Base-by-base conservation (phyloP, 2,888 invertebrate species). In the Lagria hirta region DNA sequence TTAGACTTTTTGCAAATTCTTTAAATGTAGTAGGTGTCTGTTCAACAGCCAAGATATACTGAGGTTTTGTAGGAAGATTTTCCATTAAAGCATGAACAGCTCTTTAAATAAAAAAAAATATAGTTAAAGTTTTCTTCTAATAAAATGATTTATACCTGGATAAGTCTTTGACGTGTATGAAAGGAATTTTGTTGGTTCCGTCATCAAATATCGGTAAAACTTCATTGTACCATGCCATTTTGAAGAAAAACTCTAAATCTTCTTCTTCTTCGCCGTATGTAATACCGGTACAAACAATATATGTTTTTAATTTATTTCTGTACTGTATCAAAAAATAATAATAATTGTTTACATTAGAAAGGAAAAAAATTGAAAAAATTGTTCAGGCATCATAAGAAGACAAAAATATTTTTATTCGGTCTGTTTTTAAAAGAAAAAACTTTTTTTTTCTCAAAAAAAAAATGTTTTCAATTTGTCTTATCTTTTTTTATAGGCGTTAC, bases 31-130 rank as follows among this genome's bases (percentile, higher is more conserved):
- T 72, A n/a, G 76, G 54, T 27, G 73, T 75, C 58, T 79, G 80
- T 61, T 84, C 83, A 0, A 81, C 78, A 0, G 82, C 84, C 20
- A 84, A 65, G 26, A 84, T 75, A 56, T 81, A 84, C 6, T 77
- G 74, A 40, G 76, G 73, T 43, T 69, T 66, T 51, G 67, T 73
- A 13, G 83, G 83, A 56, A 78, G 77, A 34, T 74, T 72, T 51
- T 66, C 63, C 34, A 80, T 57, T 41, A 69, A 17, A 6, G 51
- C 55, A 48, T 64, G 57, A 3, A 69, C 14, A 16, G 67, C 52
- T 46, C 66, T 67, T 33, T 11, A 51, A 38, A 15, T 17, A 12
- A 6, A 77, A 74, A 60, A 77, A 10, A 8, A n/a, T n/a, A 37
- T 34, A 15, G 5, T n/a, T 21, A 35, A 34, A 11, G 14, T 17